These are phyloP conservation scores for Carlito syrichta DNA, from an alignment of 2,113 vertebrate species.

Conservation along the genomic window DNA sequence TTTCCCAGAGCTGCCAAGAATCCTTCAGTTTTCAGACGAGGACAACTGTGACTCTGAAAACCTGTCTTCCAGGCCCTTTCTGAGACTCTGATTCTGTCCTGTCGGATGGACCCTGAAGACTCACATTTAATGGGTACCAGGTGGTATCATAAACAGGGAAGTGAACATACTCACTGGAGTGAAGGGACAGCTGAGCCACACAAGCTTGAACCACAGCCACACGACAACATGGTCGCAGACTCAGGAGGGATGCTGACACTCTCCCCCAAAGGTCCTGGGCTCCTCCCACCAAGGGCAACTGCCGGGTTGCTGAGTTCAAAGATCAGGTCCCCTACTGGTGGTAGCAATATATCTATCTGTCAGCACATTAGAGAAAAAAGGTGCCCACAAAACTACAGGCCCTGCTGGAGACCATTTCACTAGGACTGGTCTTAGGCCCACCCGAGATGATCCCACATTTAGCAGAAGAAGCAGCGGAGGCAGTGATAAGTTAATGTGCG, in stretches of 20 bases:
- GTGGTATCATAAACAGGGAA: not conserved
- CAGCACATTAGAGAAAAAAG: not conserved
- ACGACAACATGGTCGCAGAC: accelerated
- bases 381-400: not conserved
- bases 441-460: accelerated
- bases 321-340: not conserved
- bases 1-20: not conserved
- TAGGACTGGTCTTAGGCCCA: not conserved
- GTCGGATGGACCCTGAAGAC: not conserved
- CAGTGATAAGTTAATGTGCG: accelerated
- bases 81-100: not conserved
- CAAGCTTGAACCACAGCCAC: not conserved
- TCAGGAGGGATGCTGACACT: not conserved
- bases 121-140: not conserved
- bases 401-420: accelerated
- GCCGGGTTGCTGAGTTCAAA: not conserved
- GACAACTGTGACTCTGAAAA: not conserved
- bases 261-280: not conserved
- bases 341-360: accelerated
- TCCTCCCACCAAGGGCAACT: not conserved
- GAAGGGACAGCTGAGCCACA: not conserved
- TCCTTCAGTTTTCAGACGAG: no score
- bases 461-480: no score
- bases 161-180: not conserved
- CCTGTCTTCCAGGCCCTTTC: not conserved